phyloP scores from a whole-genome alignment of 2,888 invertebrate species.

The Conistra vaccinii region DNA sequence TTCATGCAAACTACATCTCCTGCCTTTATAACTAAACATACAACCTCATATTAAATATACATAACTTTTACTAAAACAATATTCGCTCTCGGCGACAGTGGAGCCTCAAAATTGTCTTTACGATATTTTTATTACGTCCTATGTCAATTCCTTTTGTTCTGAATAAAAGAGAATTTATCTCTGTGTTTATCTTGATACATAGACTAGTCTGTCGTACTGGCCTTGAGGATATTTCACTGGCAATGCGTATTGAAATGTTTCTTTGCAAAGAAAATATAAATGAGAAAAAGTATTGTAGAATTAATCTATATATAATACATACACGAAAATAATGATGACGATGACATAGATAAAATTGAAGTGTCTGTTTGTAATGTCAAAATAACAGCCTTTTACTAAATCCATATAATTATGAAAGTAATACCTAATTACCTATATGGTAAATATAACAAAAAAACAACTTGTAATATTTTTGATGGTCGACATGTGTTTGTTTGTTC shows the following conservation, averaged over 20 bases:
- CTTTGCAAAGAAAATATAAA: conserved; percentile 6
- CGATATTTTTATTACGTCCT: conserved; percentile 72
- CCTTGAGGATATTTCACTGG: conserved; percentile 54
- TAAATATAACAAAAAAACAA: too few relatives aligned
- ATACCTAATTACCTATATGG: too few relatives aligned
- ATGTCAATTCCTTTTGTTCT: conserved; percentile 60
- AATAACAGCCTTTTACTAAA: too few relatives aligned
- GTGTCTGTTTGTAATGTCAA: too few relatives aligned
- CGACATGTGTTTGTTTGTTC: too few relatives aligned
- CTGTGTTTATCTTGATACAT: conserved; percentile 69
- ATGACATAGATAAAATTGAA: too few relatives aligned
- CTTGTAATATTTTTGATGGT: too few relatives aligned
- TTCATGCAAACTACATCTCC: background rate
- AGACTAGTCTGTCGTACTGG: conserved; percentile 46
- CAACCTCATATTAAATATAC: background rate
- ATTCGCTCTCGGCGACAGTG: conserved; percentile 2
- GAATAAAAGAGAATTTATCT: conserved; percentile 69
- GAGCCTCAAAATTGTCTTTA: conserved; percentile 64
- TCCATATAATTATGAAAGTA: too few relatives aligned
- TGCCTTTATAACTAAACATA: too few relatives aligned
- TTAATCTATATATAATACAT: too few relatives aligned
- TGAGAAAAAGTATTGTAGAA: background rate
- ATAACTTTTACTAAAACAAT: conserved; percentile 41
- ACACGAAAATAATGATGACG: too few relatives aligned
- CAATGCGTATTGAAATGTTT: conserved; percentile 13